Evolutionary conservation across 2,888 invertebrate genomes (phyloP).

Genomic region (Bimastos eiseni): DNA sequence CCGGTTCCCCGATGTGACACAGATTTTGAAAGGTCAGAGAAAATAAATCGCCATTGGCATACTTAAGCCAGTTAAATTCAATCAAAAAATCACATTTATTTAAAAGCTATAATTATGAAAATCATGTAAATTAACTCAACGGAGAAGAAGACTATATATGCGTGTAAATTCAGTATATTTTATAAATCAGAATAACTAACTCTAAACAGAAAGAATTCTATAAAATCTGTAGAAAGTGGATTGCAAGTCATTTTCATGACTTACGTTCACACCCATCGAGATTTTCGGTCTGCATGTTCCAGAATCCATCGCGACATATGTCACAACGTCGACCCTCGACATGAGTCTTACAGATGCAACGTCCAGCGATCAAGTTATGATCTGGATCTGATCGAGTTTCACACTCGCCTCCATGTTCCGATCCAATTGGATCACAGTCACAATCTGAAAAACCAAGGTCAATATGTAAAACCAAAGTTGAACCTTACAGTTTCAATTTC

Average conservation of each 20-base stretch:
- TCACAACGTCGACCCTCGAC: slow-evolving; percentile 89
- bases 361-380: slow-evolving; percentile 60
- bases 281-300: slow-evolving; percentile 67
- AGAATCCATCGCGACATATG: slow-evolving; percentile 92
- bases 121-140: background rate
- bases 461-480: background rate
- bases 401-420: slow-evolving; percentile 81
- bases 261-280: slow-evolving; percentile 79
- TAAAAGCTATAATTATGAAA: background rate
- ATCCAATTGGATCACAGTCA: slow-evolving; percentile 60
- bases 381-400: slow-evolving; percentile 82
- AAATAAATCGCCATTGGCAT: background rate
- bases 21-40: background rate
- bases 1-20: too few species aligned
- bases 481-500: background rate
- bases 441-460: slow-evolving; percentile 38
- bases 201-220: background rate
- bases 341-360: slow-evolving; percentile 88
- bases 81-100: background rate
- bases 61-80: background rate
- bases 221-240: background rate
- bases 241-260: background rate
- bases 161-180: background rate
- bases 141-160: background rate
- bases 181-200: background rate